Conservation (phyloP, 2,113 vertebrate species). For the Poeciliopsis occidentalis region DNA sequence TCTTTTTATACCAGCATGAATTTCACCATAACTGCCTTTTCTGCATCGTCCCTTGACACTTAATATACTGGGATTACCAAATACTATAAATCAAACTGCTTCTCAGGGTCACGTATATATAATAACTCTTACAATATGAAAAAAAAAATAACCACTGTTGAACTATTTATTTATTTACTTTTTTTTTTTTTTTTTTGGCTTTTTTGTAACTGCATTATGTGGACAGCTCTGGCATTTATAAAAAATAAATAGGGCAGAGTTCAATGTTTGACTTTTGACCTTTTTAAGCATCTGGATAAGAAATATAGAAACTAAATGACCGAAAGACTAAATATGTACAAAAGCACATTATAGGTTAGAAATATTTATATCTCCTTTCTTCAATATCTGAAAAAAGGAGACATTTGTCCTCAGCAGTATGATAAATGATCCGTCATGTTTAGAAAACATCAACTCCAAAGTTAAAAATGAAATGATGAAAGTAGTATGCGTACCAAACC, state of each 20-base stretch:
- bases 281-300: constrained; percentile 25
- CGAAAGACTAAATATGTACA: constrained; percentile 13
- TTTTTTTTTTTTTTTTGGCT: not conserved
- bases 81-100: too few species aligned
- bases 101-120: not conserved
- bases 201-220: not conserved
- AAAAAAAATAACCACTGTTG: not conserved
- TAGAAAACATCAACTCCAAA: too few species aligned
- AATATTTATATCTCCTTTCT: too few species aligned
- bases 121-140: not conserved
- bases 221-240: constrained; percentile 25
- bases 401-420: too few species aligned
- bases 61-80: not conserved
- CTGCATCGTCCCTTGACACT: not conserved
- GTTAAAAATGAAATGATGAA: too few species aligned
- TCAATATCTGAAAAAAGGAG: too few species aligned
- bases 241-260: constrained; percentile 51
- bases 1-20: not conserved
- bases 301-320: not conserved
- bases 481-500: too few species aligned
- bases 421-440: too few species aligned
- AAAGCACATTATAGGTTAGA: not conserved
- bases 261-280: constrained; percentile 36
- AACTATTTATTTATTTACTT: not conserved
- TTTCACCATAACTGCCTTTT: constrained; percentile 21